phyloP scores from a whole-genome alignment of 2,888 invertebrate genomes.

The Blera fallax region DNA sequence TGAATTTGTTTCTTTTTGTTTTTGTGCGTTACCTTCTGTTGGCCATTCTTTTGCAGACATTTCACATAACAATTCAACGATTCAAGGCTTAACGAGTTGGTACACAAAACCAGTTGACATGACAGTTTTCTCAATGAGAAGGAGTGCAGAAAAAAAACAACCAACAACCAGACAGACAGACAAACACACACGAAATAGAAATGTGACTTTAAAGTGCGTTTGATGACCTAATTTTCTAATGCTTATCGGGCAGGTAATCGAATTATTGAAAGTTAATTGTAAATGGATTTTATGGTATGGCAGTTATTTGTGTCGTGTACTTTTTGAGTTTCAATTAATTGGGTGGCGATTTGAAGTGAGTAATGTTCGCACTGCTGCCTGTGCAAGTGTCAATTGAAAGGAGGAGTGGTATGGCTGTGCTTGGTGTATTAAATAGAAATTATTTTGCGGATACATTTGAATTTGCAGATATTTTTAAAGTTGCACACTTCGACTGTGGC shows the following conservation, averaged over 20 bases:
- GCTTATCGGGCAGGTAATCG: constrained; percentile 47
- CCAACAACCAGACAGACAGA: neutral
- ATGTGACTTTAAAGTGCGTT: constrained; percentile 48
- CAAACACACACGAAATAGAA: constrained; percentile 17
- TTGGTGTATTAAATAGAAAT: no score
- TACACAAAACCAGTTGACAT: constrained; percentile 40
- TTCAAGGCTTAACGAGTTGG: constrained; percentile 53
- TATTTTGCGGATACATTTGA: no score
- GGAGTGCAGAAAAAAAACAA: constrained; percentile 4
- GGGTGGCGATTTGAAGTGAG: constrained; percentile 1
- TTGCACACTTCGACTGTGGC: no score
- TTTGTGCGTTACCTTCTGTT: constrained; percentile 15
- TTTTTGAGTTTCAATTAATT: constrained; percentile 15
- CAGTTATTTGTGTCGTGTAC: constrained; percentile 20
- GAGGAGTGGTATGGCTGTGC: neutral
- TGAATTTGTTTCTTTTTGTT: constrained; percentile 13
- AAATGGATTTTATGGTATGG: constrained; percentile 43
- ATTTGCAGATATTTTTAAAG: no score
- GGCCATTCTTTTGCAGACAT: constrained; percentile 32
- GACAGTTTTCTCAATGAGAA: constrained; percentile 58
- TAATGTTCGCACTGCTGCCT: neutral
- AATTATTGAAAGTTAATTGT: constrained; percentile 64
- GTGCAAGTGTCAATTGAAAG: neutral
- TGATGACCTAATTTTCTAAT: constrained; percentile 59
- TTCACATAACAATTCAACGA: constrained; percentile 28